Evolutionary conservation across 2,888 invertebrate species (phyloP), one percentile per base, ranked within the genome.

Genomic region (Gerris lacustris): DNA sequence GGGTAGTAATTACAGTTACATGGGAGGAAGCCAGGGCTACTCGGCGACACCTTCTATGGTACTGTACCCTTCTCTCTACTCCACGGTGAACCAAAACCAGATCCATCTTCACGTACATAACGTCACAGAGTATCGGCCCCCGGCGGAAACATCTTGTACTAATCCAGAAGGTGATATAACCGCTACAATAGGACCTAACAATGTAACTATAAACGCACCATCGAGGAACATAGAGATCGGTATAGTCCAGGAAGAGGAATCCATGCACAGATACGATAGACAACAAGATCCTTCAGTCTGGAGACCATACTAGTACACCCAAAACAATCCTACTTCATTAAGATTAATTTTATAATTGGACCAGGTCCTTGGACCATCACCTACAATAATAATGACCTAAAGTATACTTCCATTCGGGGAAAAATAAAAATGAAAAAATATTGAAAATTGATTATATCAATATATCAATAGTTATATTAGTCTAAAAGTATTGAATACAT

Each of bases 51-150:
- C 88, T 4, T 85, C 87, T 71, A 88, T 91, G 86, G 87, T 92
- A 31, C 84, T 91, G 0, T 87, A 86, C 77, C 91, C 91, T 0
- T 90, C 90, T 77, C 82, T 91, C 0, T 90, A 91, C 80, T 91
- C 91, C 64, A 91, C 91, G 44, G 91, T 92, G 70, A 92, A 92
- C 79, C 91, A 92, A 80, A 92, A 91, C 80, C 91, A 92, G 83
- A 91, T 92, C 73, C 92, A 92, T 78, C 84, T 92, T 43, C 92
- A 92, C 77, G 80, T 90, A 45, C 91, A 92, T 80, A 75, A 77
- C 69, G 75, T 74, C 5, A 63, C 72, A 47, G 74, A 74, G 18
- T 72, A 73, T 15, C 45, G 55, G n/a, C 64, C 67, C 47, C 72
- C 69, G 6, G 71, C 44, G 44, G 67, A 62, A 31, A 47, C 67